phyloP scores from a whole-genome alignment of 2,113 vertebrate genomes.

The human (Homo sapiens) region DNA sequence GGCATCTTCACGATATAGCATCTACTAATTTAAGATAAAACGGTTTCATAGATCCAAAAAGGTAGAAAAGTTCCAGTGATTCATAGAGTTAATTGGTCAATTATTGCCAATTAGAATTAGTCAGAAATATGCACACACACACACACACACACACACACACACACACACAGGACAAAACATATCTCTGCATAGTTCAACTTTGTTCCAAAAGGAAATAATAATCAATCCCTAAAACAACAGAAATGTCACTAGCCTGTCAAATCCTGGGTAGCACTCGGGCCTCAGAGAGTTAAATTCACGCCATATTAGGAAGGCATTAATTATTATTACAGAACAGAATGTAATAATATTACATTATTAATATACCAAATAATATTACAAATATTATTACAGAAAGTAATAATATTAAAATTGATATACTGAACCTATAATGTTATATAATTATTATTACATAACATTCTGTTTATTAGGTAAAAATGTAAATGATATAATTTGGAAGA shows the following conservation, averaged over 20 bases:
- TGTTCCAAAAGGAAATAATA: background rate
- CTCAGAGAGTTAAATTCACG: background rate
- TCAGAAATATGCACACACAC: background rate
- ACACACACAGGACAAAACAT: background rate
- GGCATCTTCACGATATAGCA: background rate
- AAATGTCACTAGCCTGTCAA: background rate
- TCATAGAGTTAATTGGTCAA: background rate
- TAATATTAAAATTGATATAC: background rate
- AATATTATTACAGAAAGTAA: background rate
- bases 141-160: background rate
- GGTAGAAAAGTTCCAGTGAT: background rate
- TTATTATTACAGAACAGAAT: background rate
- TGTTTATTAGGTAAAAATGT: background rate
- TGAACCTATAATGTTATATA: too few species aligned
- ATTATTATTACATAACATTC: too few species aligned
- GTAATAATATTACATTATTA: background rate
- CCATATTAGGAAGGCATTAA: background rate
- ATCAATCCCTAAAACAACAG: background rate
- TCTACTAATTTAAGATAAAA: background rate
- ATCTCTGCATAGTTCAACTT: background rate
- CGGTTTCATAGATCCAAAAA: background rate
- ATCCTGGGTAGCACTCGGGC: background rate
- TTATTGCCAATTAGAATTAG: conserved; percentile 10
- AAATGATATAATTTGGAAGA: background rate
- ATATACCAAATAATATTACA: too few species aligned